Percentiles rank a stretch among this genome's conserved stretches.
phyloP scores from a whole-genome alignment of 2,888 invertebrate genomes.

The Drosophila tripunctata region DNA sequence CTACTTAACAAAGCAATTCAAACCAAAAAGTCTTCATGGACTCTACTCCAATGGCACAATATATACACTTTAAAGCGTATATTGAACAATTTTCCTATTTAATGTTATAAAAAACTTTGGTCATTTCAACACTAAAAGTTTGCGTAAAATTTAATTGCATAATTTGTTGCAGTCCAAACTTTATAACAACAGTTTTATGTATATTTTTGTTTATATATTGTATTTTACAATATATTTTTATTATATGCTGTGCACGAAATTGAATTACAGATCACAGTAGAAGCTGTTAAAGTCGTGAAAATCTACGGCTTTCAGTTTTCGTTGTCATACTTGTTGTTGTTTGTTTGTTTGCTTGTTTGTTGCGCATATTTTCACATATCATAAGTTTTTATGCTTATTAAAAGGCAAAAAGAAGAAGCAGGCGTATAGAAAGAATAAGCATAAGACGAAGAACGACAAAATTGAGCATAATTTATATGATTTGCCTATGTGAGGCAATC shows the following conservation, averaged over 20 bases:
- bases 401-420: constrained; percentile 58
- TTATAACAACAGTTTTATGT: constrained; percentile 2
- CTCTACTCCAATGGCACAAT: too few species aligned
- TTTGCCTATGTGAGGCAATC: constrained; percentile 77
- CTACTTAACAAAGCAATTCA: too few species aligned
- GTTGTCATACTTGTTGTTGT: constrained; percentile 28
- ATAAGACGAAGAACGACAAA: constrained; percentile 24
- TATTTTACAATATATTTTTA: constrained; percentile 18
- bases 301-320: constrained; percentile 23
- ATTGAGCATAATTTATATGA: constrained; percentile 79
- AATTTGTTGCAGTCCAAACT: constrained; percentile 6
- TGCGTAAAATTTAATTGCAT: constrained; percentile 5
- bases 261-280: constrained; percentile 30
- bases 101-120: too few species aligned
- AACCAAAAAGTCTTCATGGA: too few species aligned
- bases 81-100: too few species aligned
- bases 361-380: constrained; percentile 84
- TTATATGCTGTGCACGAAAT: constrained; percentile 13
- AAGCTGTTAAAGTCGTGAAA: constrained; percentile 30
- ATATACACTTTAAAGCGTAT: too few species aligned
- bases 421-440: constrained; percentile 33
- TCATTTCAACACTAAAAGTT: constrained; percentile 8
- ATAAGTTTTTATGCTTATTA: constrained; percentile 84
- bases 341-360: constrained; percentile 69
- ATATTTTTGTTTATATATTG: too few species aligned